Conservation (phyloP, 2,888 invertebrate species). For the Auanema sp. region DNA sequence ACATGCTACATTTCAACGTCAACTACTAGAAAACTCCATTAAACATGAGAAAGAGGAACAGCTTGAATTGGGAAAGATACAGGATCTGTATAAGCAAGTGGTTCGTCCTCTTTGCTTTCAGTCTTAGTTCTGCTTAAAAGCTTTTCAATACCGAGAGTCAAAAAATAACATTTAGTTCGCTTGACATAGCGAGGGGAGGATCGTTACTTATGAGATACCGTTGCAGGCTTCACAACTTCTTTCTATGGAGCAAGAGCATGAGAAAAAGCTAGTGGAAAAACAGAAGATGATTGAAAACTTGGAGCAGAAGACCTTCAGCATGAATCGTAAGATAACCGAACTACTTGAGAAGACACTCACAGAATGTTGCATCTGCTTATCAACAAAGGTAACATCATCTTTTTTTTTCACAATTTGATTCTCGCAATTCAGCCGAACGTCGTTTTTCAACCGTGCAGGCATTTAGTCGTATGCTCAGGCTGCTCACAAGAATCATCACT, state of each 20-base stretch:
- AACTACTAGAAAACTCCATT: background rate
- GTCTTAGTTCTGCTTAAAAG: too few relatives aligned
- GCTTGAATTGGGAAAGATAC: slow-evolving; percentile 19
- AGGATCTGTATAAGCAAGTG: slow-evolving; percentile 23
- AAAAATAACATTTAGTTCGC: too few relatives aligned
- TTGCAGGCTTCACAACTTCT: too few relatives aligned
- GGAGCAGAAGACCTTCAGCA: slow-evolving; percentile 22
- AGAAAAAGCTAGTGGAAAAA: too few relatives aligned
- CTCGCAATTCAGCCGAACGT: slow-evolving; percentile 30
- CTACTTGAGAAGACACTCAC: slow-evolving; percentile 33
- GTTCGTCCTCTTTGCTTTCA: slow-evolving; percentile 11
- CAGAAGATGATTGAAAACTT: slow-evolving; percentile 2
- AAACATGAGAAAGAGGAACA: slow-evolving; percentile 15
- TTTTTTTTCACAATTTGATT: background rate
- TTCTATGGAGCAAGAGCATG: too few relatives aligned
- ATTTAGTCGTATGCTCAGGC: slow-evolving; percentile 35
- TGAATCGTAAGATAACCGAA: slow-evolving; percentile 29
- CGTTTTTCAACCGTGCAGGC: slow-evolving; percentile 42
- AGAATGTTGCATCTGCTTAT: slow-evolving; percentile 41
- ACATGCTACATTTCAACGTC: too few relatives aligned
- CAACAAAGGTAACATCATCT: slow-evolving; percentile 24
- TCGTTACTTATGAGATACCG: too few relatives aligned
- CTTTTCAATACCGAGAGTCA: too few relatives aligned
- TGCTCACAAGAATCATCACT: slow-evolving; percentile 32
- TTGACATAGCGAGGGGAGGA: too few relatives aligned